These are phyloP conservation scores for Lucifuga dentata DNA, from an alignment of 2,113 vertebrate genomes.

Conservation along the genomic window DNA sequence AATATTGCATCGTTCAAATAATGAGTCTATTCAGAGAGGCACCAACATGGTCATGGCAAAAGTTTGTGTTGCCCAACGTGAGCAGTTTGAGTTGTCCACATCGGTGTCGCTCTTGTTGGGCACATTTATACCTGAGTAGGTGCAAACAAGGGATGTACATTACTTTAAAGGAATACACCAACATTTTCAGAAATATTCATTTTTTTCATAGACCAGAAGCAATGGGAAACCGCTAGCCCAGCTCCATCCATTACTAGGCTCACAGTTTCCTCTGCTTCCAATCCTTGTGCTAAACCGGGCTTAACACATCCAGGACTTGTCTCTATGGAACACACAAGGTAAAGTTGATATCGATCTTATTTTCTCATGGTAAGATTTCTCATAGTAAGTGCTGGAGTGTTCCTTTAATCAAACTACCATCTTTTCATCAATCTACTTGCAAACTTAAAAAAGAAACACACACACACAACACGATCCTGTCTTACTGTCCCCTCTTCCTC, in stretches of 20 bases:
- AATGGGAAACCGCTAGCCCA: no score
- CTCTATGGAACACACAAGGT: no score
- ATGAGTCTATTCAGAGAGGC: constrained; percentile 47
- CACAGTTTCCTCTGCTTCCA: no score
- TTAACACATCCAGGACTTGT: no score
- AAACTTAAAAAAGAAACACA: constrained; percentile 23
- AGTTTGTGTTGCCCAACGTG: constrained; percentile 24
- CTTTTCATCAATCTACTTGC: constrained; percentile 16
- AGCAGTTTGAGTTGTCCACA: not conserved
- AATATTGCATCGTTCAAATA: not conserved
- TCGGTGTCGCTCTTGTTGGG: constrained; percentile 7
- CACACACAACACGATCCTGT: not conserved
- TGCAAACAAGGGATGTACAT: constrained; percentile 22
- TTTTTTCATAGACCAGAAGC: no score
- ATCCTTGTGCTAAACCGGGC: no score
- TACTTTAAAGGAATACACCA: no score
- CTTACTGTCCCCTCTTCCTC: not conserved
- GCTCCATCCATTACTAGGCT: no score
- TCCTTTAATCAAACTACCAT: not conserved
- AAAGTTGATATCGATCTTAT: no score
- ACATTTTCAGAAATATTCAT: no score
- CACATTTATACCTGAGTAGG: constrained; percentile 64
- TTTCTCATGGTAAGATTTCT: no score
- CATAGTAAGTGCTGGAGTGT: no score
- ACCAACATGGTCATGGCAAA: constrained; percentile 34